Conservation (phyloP, 2,113 vertebrate genomes). For the Hypanus sabinus region DNA sequence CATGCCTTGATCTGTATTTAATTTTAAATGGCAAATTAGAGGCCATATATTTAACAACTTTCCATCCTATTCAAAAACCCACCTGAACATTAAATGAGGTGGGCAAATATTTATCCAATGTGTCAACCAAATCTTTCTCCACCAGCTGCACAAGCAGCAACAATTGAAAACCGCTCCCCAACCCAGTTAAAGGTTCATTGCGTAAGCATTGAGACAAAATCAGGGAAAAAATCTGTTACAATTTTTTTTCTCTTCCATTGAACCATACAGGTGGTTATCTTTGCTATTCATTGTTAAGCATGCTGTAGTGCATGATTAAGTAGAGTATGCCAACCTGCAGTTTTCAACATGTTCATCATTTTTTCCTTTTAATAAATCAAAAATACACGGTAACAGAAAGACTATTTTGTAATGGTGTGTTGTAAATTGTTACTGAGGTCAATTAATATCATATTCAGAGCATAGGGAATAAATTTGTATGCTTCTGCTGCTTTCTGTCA, state of each 20-base stretch:
- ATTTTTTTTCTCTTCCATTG: background rate
- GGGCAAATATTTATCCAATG: background rate
- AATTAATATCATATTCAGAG: background rate
- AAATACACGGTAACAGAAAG: background rate
- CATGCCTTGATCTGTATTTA: background rate
- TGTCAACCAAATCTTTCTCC: background rate
- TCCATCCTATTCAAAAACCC: background rate
- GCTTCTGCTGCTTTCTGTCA: no score
- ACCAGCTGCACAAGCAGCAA: background rate
- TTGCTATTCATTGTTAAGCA: no score
- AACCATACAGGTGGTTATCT: no score
- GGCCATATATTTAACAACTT: background rate
- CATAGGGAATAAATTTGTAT: background rate
- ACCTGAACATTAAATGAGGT: background rate
- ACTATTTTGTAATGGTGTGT: no score
- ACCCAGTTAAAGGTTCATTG: no score
- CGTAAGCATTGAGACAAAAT: background rate
- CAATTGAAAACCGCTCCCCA: background rate
- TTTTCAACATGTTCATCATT: background rate
- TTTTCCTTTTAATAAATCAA: background rate
- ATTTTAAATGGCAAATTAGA: background rate
- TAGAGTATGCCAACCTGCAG: background rate
- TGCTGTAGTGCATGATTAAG: background rate
- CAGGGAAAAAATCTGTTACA: background rate
- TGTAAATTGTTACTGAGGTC: no score